Evolutionary conservation across 1,140 invertebrate genomes (phyloP).

Genomic region (roundworm (Caenorhabditis elegans)): WBcel235 BX284606.5:13846001-13846500

Average conservation of each 20-base stretch:
- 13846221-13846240: neutral
- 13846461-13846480: neutral
- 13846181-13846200: neutral
- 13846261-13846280: neutral
- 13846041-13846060: too few relatives aligned
- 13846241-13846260: neutral
- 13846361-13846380: neutral
- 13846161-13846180: neutral
- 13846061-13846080: too few relatives aligned
- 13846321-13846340: neutral
- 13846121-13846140: neutral
- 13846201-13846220: slow-evolving; percentile 28
- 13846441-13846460: neutral
- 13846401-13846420: neutral
- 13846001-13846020: too few relatives aligned
- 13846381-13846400: neutral
- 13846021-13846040: too few relatives aligned
- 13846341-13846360: neutral
- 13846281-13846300: neutral
- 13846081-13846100: too few relatives aligned
- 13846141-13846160: neutral
- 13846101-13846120: too few relatives aligned
- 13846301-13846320: slow-evolving; percentile 21
- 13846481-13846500: too few relatives aligned
- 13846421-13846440: neutral